Evolutionary conservation across 1,140 invertebrate genomes (phyloP).

Genomic region (Tetramorium alpestre): DNA sequence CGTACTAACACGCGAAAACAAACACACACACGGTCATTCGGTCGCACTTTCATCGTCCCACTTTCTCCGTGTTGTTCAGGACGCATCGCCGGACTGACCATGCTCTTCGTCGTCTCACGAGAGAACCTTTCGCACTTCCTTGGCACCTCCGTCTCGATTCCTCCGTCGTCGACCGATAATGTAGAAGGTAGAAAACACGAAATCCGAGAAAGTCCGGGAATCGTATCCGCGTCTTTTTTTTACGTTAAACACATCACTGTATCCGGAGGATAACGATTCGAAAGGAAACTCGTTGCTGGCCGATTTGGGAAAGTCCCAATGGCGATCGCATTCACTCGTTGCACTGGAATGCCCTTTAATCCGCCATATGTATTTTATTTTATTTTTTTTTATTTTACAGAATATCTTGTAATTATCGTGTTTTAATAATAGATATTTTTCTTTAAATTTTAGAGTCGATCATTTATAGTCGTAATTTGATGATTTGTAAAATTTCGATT

Average conservation of each 20-base stretch:
- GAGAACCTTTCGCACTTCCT: neutral
- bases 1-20: neutral
- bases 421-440: neutral
- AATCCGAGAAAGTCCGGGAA: conserved; percentile 35
- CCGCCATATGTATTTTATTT: neutral
- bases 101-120: conserved; percentile 5
- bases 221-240: conserved; percentile 27
- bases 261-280: conserved; percentile 12
- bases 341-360: neutral
- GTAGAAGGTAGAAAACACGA: conserved; percentile 29
- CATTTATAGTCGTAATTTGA: neutral
- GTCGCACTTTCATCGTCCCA: conserved; percentile 85
- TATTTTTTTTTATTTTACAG: neutral
- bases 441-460: neutral
- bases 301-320: conserved; percentile 45
- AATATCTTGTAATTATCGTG: neutral
- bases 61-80: conserved; percentile 80
- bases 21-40: conserved; percentile 69
- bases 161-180: neutral
- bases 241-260: conserved; percentile 1
- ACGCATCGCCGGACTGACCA: conserved; percentile 63
- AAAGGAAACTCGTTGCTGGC: neutral
- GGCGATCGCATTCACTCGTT: neutral
- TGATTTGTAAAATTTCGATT: neutral
- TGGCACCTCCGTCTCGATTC: neutral